Base-by-base conservation (phyloP, 2,113 vertebrate genomes). In the Toxostoma redivivum region DNA sequence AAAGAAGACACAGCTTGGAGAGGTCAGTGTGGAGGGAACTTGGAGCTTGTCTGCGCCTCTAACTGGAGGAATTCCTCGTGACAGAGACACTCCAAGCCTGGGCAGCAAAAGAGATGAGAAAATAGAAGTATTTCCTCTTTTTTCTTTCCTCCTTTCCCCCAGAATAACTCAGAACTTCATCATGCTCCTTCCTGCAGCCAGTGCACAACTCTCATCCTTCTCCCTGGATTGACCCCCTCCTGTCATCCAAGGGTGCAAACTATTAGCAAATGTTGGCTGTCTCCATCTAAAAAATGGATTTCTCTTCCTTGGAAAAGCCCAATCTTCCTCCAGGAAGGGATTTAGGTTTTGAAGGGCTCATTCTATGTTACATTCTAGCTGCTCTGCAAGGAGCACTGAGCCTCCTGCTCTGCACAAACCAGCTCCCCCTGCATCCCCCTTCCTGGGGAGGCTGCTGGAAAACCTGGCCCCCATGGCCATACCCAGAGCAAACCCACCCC, bases 121-220 rank as follows among this genome's bases (percentile, higher is more conserved):
- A 84, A 58, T 3, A 80, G n/a, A 86, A 71, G 5, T 27, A 35
- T 62, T 97, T 96, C 93, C 85, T 71, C 95, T 91, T 97, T 95
- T 92, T 88, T 18, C 87, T 95, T 92, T 84, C 90, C 81, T 95
- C 88, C 71, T 91, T 86, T 57, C 56, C 56, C 85, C 56, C 35
- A 64, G 31, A 96, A 94, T 73, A 96, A 87, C 50, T 33, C 31
- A 33, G 44, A 53, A 45, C 64, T 92, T 66, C 5, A 16, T 56
- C 33, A 65, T 17, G 51, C 47, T 62, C 56, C 51, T 74, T 54
- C 28, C n/a, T 24, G 40, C 37, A 54, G 67, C n/a, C 69, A 37
- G n/a, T 15, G 81, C 56, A 33, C 17, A 53, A 62, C 56, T 77
- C 60, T n/a, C 66, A 66, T 20, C 20, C 24, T 33, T 67, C 92